phyloP scores from a whole-genome alignment of 2,797 vertebrate genomes.

The Pseudomugil tenellus region DNA sequence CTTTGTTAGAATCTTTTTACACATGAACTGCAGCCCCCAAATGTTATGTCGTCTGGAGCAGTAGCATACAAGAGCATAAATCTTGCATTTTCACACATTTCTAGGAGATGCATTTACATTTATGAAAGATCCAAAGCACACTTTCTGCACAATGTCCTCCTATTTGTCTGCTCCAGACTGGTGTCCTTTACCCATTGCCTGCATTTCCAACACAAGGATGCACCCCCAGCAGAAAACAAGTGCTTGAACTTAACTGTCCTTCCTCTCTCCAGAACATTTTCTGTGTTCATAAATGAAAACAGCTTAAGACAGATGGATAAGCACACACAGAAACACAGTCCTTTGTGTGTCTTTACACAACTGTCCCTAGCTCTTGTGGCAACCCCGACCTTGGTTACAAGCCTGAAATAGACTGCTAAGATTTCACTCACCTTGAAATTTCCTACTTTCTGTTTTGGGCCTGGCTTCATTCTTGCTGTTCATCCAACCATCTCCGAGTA shows the following conservation, averaged over 20 bases:
- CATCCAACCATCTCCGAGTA: conserved; percentile 57
- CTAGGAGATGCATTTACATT: too few relatives aligned
- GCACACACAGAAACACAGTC: conserved; percentile 21
- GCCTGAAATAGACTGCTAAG: conserved; percentile 64
- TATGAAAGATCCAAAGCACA: not conserved
- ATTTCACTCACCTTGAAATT: conserved; percentile 63
- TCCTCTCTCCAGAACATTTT: too few relatives aligned
- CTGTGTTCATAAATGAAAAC: too few relatives aligned
- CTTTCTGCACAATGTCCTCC: not conserved
- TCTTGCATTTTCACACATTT: too few relatives aligned
- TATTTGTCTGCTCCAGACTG: not conserved
- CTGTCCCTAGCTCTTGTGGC: conserved; percentile 51
- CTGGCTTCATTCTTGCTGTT: conserved; percentile 59
- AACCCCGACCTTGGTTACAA: conserved; percentile 57
- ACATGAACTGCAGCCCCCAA: not conserved
- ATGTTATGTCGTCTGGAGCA: not conserved
- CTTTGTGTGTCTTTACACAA: conserved; percentile 40
- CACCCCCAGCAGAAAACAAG: not conserved
- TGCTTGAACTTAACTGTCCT: not conserved
- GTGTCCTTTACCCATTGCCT: not conserved
- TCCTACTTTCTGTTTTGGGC: conserved; percentile 47
- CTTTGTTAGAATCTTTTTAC: not conserved
- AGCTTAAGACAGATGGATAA: conserved; percentile 20
- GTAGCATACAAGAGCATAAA: not conserved
- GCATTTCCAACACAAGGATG: not conserved